Percentiles rank a stretch among this genome's conserved stretches.
Conservation (phyloP, 2,888 invertebrate species). For the Drosophila paracracens region DNA sequence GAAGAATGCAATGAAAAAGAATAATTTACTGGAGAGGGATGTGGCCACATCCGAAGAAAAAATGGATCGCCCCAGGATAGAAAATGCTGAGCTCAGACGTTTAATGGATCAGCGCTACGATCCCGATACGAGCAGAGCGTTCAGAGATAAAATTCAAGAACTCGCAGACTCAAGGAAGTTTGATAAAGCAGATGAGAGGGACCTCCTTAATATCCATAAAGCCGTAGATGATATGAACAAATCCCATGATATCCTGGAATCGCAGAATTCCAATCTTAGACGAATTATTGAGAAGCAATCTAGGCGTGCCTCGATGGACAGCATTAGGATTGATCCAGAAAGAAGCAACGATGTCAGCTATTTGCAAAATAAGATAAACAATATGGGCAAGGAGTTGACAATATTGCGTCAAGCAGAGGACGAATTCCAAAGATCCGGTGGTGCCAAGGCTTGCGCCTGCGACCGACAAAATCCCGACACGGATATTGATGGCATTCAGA, state of each 20-base stretch:
- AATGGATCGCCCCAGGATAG: slow-evolving; percentile 51
- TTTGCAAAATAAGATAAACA: slow-evolving; percentile 75
- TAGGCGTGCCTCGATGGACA: slow-evolving; percentile 55
- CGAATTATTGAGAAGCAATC: slow-evolving; percentile 78
- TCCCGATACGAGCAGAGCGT: slow-evolving; percentile 57
- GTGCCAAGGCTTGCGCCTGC: not conserved
- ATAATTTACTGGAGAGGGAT: slow-evolving; percentile 63
- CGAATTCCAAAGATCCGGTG: slow-evolving; percentile 40
- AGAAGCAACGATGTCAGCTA: slow-evolving; percentile 69
- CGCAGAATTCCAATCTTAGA: slow-evolving; percentile 76
- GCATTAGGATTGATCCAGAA: slow-evolving; percentile 68
- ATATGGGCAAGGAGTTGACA: slow-evolving; percentile 71
- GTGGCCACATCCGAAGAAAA: slow-evolving; percentile 62
- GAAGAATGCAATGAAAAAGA: slow-evolving; percentile 68
- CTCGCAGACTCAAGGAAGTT: slow-evolving; percentile 68
- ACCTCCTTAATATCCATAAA: slow-evolving; percentile 63
- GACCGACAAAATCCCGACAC: slow-evolving; percentile 26
- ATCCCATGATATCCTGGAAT: slow-evolving; percentile 73
- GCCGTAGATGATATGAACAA: slow-evolving; percentile 77
- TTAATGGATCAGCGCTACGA: slow-evolving; percentile 68
- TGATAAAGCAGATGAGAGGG: slow-evolving; percentile 69
- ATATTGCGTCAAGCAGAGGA: slow-evolving; percentile 75
- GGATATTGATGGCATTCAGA: slow-evolving; percentile 67
- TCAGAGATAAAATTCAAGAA: slow-evolving; percentile 71
- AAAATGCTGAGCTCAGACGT: slow-evolving; percentile 68